Conservation (phyloP, 2,888 invertebrate genomes). For the Stenodera caucasica region DNA sequence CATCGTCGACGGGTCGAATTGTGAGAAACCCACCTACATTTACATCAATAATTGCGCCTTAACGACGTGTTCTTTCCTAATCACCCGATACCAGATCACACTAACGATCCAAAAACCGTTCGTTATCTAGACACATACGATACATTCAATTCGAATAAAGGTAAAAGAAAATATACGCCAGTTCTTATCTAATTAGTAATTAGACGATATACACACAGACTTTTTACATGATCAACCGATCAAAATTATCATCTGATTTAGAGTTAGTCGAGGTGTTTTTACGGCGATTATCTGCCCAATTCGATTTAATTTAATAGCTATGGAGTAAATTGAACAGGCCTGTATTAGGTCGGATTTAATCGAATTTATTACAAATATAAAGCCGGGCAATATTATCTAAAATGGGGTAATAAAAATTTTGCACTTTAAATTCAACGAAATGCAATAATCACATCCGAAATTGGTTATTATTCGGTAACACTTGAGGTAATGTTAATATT, state of each 20-base stretch:
- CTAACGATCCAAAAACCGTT: slow-evolving; percentile 19
- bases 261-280: not conserved
- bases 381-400: not conserved
- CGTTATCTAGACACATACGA: slow-evolving; percentile 11
- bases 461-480: too few relatives aligned
- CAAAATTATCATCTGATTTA: not conserved
- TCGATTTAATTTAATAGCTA: slow-evolving; percentile 1
- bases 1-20: not conserved
- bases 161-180: not conserved
- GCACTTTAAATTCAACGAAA: not conserved
- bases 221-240: not conserved
- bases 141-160: slow-evolving; percentile 6
- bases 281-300: not conserved
- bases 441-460: too few relatives aligned
- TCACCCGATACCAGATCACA: slow-evolving; percentile 19
- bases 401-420: not conserved
- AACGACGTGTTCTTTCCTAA: slow-evolving; percentile 20
- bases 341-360: not conserved
- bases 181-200: not conserved
- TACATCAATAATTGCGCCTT: slow-evolving; percentile 23
- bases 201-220: too few relatives aligned
- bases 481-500: not conserved
- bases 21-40: slow-evolving; percentile 13
- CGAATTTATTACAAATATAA: not conserved
- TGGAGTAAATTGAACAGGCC: not conserved